Evolutionary conservation across 2,113 vertebrate genomes (phyloP).

Genomic region (Leiothrix lutea): DNA sequence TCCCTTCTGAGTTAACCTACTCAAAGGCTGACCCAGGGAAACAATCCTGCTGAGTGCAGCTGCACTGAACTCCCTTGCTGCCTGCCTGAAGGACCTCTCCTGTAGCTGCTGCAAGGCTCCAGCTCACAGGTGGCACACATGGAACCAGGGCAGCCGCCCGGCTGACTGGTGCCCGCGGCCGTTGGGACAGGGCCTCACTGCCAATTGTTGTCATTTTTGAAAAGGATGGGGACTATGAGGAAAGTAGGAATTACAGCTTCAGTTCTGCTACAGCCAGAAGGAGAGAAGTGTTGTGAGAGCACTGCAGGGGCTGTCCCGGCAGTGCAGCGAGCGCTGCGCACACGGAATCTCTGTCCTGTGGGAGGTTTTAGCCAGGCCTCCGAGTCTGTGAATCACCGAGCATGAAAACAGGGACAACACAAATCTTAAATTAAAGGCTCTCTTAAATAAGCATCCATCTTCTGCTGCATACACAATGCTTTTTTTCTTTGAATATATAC

Average conservation of each 20-base stretch:
- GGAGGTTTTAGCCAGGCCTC: conserved; percentile 44
- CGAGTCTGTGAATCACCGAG: conserved; percentile 48
- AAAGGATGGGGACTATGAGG: background rate
- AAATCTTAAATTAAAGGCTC: conserved; percentile 80
- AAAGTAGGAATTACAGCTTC: conserved; percentile 15
- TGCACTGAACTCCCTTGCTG: background rate
- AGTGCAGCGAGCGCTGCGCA: background rate
- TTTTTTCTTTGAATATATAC: conserved; percentile 79
- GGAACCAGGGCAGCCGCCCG: background rate
- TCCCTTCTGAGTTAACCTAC: background rate
- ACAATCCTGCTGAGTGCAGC: background rate
- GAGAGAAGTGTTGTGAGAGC: background rate
- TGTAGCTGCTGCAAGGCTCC: background rate
- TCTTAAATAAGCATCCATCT: conserved; percentile 82
- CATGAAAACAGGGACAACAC: conserved; percentile 75
- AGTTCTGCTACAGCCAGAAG: background rate
- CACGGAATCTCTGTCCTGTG: background rate
- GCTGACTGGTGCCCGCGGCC: background rate
- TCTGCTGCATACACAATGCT: conserved; percentile 76
- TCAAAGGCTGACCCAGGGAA: background rate
- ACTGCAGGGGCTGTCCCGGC: background rate
- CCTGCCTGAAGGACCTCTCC: background rate
- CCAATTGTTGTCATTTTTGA: background rate
- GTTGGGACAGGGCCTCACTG: background rate
- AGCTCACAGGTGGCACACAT: background rate